phyloP scores from a whole-genome alignment of 2,113 vertebrate species.

The Fulica atra region DNA sequence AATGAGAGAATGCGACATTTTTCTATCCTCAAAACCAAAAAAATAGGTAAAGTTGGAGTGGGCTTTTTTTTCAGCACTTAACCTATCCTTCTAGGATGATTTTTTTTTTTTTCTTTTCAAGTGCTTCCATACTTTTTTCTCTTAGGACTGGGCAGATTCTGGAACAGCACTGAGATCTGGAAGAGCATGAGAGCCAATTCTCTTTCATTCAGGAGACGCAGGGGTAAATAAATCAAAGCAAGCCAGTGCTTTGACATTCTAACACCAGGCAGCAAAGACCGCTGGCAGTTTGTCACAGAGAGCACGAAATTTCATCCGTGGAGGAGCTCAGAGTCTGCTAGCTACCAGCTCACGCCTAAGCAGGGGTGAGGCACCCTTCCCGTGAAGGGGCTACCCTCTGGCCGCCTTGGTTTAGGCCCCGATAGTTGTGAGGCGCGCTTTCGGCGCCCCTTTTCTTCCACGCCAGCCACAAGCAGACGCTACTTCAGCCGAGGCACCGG shows the following conservation, averaged over 20 bases:
- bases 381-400: fast-evolving
- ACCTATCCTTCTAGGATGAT: fast-evolving
- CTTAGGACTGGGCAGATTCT: background rate
- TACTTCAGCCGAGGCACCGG: background rate
- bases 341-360: fast-evolving
- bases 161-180: background rate
- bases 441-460: background rate
- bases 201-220: background rate
- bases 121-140: background rate
- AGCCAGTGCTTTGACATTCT: background rate
- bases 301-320: fast-evolving
- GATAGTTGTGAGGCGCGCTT: fast-evolving
- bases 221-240: too few relatives aligned
- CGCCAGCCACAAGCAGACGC: background rate
- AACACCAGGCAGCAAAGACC: background rate
- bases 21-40: background rate
- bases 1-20: background rate
- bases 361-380: fast-evolving
- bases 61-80: background rate
- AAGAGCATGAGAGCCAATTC: background rate
- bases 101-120: background rate
- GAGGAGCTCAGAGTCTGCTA: background rate
- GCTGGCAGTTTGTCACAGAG: background rate
- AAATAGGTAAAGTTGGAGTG: fast-evolving
- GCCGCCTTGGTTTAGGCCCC: background rate